Evolutionary conservation across 2,888 invertebrate species (phyloP).

Genomic region (Panopea generosa): DNA sequence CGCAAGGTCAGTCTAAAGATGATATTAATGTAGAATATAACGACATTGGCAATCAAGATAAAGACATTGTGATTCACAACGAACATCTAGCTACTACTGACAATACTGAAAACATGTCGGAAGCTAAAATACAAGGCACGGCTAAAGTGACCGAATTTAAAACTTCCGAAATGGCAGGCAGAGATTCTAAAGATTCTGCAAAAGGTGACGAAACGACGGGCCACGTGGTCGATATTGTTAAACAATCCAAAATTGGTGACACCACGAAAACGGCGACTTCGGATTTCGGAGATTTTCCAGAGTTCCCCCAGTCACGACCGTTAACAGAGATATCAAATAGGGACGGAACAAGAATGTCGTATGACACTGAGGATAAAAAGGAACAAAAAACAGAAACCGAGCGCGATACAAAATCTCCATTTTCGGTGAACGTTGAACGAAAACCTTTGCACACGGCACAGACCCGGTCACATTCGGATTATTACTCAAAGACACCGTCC

Average conservation of each 20-base stretch:
- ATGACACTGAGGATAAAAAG: slow-evolving; percentile 34
- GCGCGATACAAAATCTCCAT: slow-evolving; percentile 49
- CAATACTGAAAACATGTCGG: slow-evolving; percentile 6
- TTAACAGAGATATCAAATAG: slow-evolving; percentile 53
- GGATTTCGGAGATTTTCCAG: slow-evolving; percentile 46
- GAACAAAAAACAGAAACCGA: slow-evolving; percentile 42
- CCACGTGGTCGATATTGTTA: slow-evolving; percentile 58
- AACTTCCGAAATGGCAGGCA: slow-evolving; percentile 11
- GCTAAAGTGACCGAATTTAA: slow-evolving; percentile 48
- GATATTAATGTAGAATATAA: not conserved
- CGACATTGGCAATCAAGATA: not conserved
- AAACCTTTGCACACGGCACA: slow-evolving; percentile 59
- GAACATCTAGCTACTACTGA: not conserved
- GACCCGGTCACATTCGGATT: slow-evolving; percentile 62
- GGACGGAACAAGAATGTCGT: slow-evolving; percentile 55
- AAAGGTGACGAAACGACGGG: slow-evolving; percentile 25
- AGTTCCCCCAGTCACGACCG: slow-evolving; percentile 49
- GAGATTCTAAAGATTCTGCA: not conserved
- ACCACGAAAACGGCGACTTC: slow-evolving; percentile 13
- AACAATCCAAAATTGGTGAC: slow-evolving; percentile 58
- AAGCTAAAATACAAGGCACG: slow-evolving; percentile 29
- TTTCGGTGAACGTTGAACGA: slow-evolving; percentile 60
- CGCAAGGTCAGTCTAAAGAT: not conserved
- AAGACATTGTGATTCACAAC: not conserved
- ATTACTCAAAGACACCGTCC: slow-evolving; percentile 59